A percentile compares a stretch with the other conserved stretches of the same genome.
Evolutionary conservation across 2,797 vertebrate species (phyloP).

Genomic region (Acipenser ruthenus): DNA sequence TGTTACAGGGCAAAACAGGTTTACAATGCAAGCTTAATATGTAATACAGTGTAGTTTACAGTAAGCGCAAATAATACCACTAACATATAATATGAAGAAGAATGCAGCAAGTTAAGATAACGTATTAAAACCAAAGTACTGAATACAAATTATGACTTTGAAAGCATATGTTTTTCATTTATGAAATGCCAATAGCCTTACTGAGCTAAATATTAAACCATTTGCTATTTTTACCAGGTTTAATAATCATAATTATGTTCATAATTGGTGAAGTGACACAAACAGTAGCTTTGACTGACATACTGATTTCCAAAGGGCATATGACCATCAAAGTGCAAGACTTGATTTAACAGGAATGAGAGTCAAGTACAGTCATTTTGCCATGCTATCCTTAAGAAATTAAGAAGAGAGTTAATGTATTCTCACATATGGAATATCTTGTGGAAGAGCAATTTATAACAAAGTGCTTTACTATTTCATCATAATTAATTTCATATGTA

Average conservation of each 20-base stretch:
- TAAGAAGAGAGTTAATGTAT: constrained; percentile 33
- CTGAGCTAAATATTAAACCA: constrained; percentile 58
- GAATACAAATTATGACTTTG: no score
- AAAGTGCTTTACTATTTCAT: constrained; percentile 78
- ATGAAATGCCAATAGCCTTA: constrained; percentile 54
- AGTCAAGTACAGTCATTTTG: constrained; percentile 48
- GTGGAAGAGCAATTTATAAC: constrained; percentile 73
- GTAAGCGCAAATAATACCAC: no score
- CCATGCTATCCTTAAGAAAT: constrained; percentile 59
- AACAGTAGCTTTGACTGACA: constrained; percentile 69
- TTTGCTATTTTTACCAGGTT: constrained; percentile 72
- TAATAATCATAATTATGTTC: constrained; percentile 70
- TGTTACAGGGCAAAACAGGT: no score
- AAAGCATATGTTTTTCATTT: no score
- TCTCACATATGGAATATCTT: constrained; percentile 72
- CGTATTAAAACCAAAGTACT: no score
- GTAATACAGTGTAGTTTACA: no score
- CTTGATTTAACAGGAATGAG: constrained; percentile 10
- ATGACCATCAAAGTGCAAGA: neutral
- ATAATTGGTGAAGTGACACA: constrained; percentile 64
- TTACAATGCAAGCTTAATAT: no score
- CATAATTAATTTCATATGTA: constrained; percentile 80
- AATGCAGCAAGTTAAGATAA: no score
- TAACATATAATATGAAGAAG: no score
- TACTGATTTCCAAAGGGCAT: constrained; percentile 52